Conservation (phyloP, 1,140 invertebrate species). For the Phymastichus coffea region DNA sequence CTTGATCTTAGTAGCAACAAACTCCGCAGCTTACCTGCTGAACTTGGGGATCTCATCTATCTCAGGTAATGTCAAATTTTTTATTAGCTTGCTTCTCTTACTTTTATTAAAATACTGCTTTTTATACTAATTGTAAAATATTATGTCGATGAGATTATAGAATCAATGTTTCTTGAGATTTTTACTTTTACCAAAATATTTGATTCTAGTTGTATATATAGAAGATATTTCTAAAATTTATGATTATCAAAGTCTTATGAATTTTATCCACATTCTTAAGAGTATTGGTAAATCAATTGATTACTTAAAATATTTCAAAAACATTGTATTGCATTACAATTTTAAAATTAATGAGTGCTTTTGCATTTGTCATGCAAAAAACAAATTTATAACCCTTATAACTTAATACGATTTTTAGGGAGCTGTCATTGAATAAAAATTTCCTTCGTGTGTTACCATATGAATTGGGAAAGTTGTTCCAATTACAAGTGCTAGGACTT, state of each 20-base stretch:
- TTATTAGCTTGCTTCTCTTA: constrained; percentile 2
- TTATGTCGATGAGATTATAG: no score
- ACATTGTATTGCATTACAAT: no score
- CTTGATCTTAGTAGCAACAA: constrained; percentile 95
- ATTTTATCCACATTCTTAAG: no score
- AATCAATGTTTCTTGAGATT: no score
- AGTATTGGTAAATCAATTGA: no score
- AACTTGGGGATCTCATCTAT: constrained; percentile 92
- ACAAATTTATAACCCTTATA: not conserved
- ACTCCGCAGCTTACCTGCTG: constrained; percentile 87
- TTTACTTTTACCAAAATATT: no score
- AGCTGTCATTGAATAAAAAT: constrained; percentile 93
- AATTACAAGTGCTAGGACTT: constrained; percentile 86
- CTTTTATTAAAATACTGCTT: no score
- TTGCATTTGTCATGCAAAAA: not conserved
- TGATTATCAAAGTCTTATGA: no score
- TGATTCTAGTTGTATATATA: no score
- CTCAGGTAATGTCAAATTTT: constrained; percentile 66
- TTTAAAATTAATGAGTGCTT: not conserved
- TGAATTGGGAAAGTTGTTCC: constrained; percentile 96
- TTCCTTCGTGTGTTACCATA: constrained; percentile 89
- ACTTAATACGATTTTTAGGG: constrained; percentile 58
- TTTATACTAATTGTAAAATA: no score
- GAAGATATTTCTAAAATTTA: no score
- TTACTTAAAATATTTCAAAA: no score